phyloP scores from a whole-genome alignment of 2,888 invertebrate species.

The Epicampocera succincta region DNA sequence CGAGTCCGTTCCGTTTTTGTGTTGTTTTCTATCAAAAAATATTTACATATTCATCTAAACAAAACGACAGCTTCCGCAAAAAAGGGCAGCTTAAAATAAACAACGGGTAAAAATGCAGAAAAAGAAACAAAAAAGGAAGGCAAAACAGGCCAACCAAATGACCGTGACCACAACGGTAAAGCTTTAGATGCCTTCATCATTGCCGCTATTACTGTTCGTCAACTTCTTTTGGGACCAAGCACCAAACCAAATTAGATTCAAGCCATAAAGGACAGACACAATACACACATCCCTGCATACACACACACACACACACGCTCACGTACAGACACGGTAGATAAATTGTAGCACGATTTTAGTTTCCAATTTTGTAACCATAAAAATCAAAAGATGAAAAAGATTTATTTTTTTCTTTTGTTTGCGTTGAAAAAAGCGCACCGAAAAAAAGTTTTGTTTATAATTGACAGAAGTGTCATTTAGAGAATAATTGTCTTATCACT shows the following conservation, averaged over 20 bases:
- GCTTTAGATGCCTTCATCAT: constrained; percentile 70
- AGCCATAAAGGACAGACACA: constrained; percentile 41
- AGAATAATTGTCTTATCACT: constrained; percentile 79
- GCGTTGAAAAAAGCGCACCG: constrained; percentile 5
- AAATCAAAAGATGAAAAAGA: constrained; percentile 35
- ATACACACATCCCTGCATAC: constrained; percentile 19
- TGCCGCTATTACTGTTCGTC: constrained; percentile 72
- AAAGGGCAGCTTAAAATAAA: constrained; percentile 58
- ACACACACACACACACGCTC: constrained; percentile 19
- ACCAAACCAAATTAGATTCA: constrained; percentile 57
- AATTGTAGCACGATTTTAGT: not conserved
- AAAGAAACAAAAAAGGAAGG: constrained; percentile 58
- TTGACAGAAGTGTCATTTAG: constrained; percentile 74
- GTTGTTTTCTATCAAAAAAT: constrained; percentile 70
- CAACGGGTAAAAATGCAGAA: constrained; percentile 62
- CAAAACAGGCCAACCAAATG: constrained; percentile 66
- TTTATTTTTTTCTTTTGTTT: constrained; percentile 49
- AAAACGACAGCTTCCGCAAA: constrained; percentile 76
- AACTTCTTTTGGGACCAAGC: constrained; percentile 53
- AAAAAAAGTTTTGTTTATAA: constrained; percentile 71
- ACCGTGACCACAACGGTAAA: constrained; percentile 70
- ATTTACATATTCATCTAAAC: constrained; percentile 80
- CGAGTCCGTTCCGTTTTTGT: not conserved
- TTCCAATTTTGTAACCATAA: constrained; percentile 30
- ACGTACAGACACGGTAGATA: not conserved